phyloP scores from a whole-genome alignment of 2,113 vertebrate genomes.

The Columba janthina region DNA sequence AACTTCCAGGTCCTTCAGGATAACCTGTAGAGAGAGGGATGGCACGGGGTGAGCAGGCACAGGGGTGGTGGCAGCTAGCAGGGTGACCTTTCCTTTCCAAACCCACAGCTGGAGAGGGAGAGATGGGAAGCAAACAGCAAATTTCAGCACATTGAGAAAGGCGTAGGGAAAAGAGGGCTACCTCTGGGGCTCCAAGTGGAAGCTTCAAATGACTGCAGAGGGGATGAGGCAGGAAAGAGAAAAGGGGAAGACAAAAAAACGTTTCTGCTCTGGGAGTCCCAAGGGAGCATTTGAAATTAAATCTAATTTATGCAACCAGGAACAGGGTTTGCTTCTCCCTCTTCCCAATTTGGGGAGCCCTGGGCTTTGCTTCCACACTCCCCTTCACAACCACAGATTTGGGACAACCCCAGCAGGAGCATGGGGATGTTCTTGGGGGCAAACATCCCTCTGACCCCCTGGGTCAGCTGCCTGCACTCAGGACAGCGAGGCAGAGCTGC shows the following conservation, averaged over 20 bases:
- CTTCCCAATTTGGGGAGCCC: not conserved
- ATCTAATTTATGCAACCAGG: not conserved
- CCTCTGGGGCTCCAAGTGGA: not conserved
- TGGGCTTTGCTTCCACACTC: not conserved
- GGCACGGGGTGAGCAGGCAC: not conserved
- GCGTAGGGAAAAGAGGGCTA: not conserved
- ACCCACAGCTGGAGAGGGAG: rapidly evolving
- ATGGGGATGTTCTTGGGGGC: not conserved
- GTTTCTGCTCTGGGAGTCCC: not conserved
- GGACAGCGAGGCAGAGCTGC: not conserved
- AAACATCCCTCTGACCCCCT: rapidly evolving
- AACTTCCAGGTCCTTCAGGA: constrained; percentile 96
- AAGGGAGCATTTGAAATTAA: not conserved
- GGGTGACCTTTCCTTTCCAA: not conserved
- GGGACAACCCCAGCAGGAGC: not conserved
- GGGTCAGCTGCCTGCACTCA: not conserved
- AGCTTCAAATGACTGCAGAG: not conserved
- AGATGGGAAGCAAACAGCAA: not conserved
- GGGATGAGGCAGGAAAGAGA: not conserved
- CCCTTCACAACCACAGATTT: not conserved
- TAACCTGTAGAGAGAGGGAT: constrained; percentile 77
- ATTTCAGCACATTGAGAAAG: not conserved
- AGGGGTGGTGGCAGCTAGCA: rapidly evolving
- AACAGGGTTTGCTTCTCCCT: not conserved
- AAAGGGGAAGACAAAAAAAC: not conserved